These are phyloP conservation scores for Caenorhabditis sp. DNA, from an alignment of 2,888 invertebrate species.

Conservation along the genomic window DNA sequence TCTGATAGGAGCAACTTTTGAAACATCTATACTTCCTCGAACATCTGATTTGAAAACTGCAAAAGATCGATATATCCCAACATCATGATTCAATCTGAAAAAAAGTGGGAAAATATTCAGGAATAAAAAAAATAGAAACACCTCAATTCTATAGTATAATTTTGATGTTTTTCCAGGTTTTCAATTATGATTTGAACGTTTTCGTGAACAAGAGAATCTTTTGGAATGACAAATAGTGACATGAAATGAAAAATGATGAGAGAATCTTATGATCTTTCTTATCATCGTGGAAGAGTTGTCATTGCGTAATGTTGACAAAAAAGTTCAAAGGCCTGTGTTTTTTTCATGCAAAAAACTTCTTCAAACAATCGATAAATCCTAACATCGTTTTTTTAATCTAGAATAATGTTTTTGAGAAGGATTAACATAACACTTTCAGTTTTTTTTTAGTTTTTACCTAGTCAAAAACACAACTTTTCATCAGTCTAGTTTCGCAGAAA, in stretches of 20 bases:
- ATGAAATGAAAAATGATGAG: neutral
- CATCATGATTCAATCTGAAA: slow-evolving; percentile 13
- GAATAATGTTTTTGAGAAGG: no score
- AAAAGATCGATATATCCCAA: slow-evolving; percentile 25
- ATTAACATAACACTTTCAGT: no score
- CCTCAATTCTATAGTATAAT: slow-evolving; percentile 17
- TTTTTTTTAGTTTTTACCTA: no score
- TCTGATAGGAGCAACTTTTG: slow-evolving; percentile 15
- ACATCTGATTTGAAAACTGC: slow-evolving; percentile 21
- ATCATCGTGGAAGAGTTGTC: neutral
- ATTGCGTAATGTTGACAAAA: no score
- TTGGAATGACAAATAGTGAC: neutral
- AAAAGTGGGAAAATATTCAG: neutral
- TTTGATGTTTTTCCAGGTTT: neutral
- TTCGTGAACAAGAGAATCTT: slow-evolving; percentile 29
- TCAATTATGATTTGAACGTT: slow-evolving; percentile 8
- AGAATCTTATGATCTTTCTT: neutral
- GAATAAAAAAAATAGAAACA: neutral
- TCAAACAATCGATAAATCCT: no score
- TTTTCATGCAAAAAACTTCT: no score
- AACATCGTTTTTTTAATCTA: no score
- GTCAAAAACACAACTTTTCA: no score
- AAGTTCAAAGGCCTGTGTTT: neutral
- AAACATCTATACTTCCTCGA: slow-evolving; percentile 13
- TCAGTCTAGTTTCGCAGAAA: no score